Conservation (phyloP, 2,797 vertebrate genomes). For the Mallotus villosus region DNA sequence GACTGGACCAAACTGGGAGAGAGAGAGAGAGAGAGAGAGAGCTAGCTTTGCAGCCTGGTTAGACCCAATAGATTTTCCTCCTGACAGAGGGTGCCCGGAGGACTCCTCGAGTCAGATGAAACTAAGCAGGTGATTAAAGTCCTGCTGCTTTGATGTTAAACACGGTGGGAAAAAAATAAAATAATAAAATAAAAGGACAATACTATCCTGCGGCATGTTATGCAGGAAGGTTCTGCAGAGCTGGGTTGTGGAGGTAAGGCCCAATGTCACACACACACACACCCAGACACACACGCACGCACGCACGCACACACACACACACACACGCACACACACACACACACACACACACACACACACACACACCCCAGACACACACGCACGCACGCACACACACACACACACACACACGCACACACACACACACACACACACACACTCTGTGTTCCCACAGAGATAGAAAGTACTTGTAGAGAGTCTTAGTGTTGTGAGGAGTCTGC, state of each 20-base stretch:
- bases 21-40: constrained; percentile 33
- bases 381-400: constrained; percentile 1
- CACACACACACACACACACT: too few species aligned
- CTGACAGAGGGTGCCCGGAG: constrained; percentile 29
- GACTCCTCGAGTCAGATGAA: constrained; percentile 19
- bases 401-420: too few species aligned
- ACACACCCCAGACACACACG: too few species aligned
- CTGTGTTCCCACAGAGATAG: too few species aligned
- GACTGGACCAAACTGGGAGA: too few species aligned
- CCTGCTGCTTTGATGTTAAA: constrained; percentile 11
- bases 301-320: too few species aligned
- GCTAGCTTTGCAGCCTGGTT: constrained; percentile 38
- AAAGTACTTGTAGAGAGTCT: constrained; percentile 14
- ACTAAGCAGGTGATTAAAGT: constrained; percentile 1
- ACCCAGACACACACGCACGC: too few species aligned
- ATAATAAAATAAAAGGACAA: not conserved
- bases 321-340: too few species aligned
- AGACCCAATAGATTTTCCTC: constrained; percentile 32
- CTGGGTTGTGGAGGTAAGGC: not conserved
- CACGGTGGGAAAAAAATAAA: constrained; percentile 7
- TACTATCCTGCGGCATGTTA: not conserved
- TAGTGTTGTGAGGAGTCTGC: constrained; percentile 44
- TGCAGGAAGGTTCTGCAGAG: not conserved
- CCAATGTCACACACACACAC: not conserved
- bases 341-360: too few species aligned